Evolutionary conservation across 1,140 invertebrate species (phyloP).

Genomic region (Philotrypesis tridentata): DNA sequence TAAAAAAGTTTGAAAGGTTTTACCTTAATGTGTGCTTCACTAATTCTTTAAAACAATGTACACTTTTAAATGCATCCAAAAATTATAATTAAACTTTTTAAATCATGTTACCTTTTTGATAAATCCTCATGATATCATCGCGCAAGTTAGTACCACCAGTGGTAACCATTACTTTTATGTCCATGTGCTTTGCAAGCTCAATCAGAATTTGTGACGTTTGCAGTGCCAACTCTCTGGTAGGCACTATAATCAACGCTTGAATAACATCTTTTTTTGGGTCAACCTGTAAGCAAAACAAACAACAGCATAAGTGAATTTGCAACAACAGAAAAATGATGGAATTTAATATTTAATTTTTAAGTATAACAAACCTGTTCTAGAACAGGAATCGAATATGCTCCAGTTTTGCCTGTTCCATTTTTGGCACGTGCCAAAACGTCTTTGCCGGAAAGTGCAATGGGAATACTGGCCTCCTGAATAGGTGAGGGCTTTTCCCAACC

Average conservation of each 20-base stretch:
- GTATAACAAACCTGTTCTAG: conserved; percentile 82
- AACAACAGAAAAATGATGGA: neutral
- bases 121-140: conserved; percentile 99
- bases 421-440: conserved; percentile 99
- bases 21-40: too few species aligned
- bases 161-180: conserved; percentile 98
- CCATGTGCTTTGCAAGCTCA: conserved; percentile 96
- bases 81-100: too few species aligned
- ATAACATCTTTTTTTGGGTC: conserved; percentile 92
- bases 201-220: conserved; percentile 99
- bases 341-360: conserved; percentile 16
- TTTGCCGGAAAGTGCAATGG: conserved; percentile 96
- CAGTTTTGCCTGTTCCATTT: conserved; percentile 99
- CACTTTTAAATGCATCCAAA: too few species aligned
- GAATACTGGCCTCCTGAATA: conserved; percentile 99
- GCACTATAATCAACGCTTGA: conserved; percentile 98
- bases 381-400: conserved; percentile 99
- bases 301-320: neutral
- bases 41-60: too few species aligned
- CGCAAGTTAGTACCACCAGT: conserved; percentile 98
- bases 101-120: conserved; percentile 87
- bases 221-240: conserved; percentile 98
- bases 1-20: too few species aligned
- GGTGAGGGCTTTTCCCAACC: conserved; percentile 99
- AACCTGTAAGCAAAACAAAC: conserved; percentile 76